Evolutionary conservation across 2,113 vertebrate species (phyloP).

Genomic region (Peromyscus polionotus): DNA sequence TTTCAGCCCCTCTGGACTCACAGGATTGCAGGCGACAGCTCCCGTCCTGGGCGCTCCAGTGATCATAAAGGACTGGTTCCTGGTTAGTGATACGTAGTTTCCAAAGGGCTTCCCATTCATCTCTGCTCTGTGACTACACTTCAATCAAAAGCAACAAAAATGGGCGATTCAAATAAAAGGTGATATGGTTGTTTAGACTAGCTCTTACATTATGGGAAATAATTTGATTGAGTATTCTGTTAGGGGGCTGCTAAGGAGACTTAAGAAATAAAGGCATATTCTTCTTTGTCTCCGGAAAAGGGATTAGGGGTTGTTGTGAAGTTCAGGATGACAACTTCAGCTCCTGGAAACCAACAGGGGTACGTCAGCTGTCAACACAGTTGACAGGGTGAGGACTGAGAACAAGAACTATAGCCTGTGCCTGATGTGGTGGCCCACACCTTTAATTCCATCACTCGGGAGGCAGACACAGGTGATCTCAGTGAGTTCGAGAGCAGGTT

Average conservation of each 20-base stretch:
- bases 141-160: neutral
- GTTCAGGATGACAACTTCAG: neutral
- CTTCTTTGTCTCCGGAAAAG: constrained; percentile 2
- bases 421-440: neutral
- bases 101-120: neutral
- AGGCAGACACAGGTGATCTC: neutral
- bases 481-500: neutral
- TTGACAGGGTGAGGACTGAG: neutral
- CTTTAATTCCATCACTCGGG: too few relatives aligned
- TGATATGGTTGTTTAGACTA: neutral
- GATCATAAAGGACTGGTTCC: neutral
- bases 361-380: neutral
- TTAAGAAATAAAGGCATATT: neutral
- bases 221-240: neutral
- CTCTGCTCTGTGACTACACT: neutral
- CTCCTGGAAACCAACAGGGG: neutral
- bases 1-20: neutral
- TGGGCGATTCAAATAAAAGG: neutral
- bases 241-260: neutral
- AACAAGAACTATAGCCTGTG: neutral
- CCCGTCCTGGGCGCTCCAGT: neutral
- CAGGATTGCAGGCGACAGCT: neutral
- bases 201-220: neutral
- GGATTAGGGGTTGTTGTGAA: neutral
- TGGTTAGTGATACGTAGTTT: neutral